Evolutionary conservation across 2,888 invertebrate genomes (phyloP).

Genomic region (Ametastegia equiseti): DNA sequence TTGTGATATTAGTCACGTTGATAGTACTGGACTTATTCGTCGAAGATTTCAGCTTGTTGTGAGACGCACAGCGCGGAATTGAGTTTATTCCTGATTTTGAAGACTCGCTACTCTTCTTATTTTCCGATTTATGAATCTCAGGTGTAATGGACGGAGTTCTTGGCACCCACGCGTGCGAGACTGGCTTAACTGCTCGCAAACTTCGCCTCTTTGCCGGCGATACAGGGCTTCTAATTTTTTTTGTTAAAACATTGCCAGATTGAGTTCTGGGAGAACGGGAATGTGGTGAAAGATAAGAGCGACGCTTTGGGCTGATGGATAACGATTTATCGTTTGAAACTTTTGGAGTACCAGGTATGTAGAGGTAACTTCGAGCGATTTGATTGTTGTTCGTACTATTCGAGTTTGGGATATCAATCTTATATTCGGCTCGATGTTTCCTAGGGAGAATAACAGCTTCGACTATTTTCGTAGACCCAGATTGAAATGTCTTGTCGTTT

Average conservation of each 20-base stretch:
- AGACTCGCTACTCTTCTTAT: not conserved
- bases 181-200: not conserved
- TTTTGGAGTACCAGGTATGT: not conserved
- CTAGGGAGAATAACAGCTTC: not conserved
- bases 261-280: not conserved
- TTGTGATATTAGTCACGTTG: conserved; percentile 8
- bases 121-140: not conserved
- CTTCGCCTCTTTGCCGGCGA: not conserved
- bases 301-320: not conserved
- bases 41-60: not conserved
- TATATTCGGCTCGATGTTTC: not conserved
- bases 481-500: not conserved
- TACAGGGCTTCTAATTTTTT: conserved; percentile 14
- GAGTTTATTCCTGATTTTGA: not conserved
- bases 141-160: not conserved
- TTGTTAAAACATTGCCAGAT: not conserved
- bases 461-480: not conserved
- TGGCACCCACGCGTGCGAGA: not conserved
- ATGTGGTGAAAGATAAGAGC: not conserved
- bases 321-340: not conserved
- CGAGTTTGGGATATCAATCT: not conserved
- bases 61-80: not conserved
- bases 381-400: not conserved
- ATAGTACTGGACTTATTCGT: not conserved
- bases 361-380: not conserved